These are phyloP conservation scores for Helogale parvula DNA, from an alignment of 2,113 vertebrate species.

Conservation along the genomic window DNA sequence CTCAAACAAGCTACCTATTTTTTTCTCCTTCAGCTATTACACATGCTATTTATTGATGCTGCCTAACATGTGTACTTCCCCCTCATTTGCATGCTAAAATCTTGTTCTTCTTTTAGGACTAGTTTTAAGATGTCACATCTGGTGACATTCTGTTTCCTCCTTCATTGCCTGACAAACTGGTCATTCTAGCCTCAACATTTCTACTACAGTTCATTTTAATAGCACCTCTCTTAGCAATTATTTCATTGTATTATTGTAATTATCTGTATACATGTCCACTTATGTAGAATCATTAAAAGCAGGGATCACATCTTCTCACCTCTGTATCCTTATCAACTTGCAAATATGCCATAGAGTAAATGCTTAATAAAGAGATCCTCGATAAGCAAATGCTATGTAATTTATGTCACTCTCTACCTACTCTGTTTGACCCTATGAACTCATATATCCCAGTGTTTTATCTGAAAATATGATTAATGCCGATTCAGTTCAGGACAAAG, in stretches of 20 bases:
- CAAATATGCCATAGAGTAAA: background rate
- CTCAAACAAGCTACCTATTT: background rate
- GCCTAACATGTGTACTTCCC: background rate
- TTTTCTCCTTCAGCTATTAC: background rate
- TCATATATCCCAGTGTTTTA: background rate
- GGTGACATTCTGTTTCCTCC: background rate
- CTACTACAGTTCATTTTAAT: background rate
- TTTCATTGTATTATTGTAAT: background rate
- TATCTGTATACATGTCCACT: background rate
- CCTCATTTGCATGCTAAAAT: slow-evolving; percentile 24
- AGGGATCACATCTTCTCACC: background rate
- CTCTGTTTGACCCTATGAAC: background rate
- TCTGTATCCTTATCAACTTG: background rate
- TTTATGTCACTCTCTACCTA: background rate
- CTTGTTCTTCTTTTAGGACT: background rate
- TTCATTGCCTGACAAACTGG: background rate
- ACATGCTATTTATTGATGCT: background rate
- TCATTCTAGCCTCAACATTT: slow-evolving; percentile 14
- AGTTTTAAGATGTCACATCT: background rate
- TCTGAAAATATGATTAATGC: slow-evolving; percentile 6
- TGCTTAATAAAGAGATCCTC: slow-evolving; percentile 18
- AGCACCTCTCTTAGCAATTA: background rate
- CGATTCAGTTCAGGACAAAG: background rate
- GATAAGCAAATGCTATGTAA: slow-evolving; percentile 16
- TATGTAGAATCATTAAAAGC: slow-evolving; percentile 12